These are phyloP conservation scores for Sycophila sp. DNA, from an alignment of 1,140 invertebrate species.

Conservation along the genomic window DNA sequence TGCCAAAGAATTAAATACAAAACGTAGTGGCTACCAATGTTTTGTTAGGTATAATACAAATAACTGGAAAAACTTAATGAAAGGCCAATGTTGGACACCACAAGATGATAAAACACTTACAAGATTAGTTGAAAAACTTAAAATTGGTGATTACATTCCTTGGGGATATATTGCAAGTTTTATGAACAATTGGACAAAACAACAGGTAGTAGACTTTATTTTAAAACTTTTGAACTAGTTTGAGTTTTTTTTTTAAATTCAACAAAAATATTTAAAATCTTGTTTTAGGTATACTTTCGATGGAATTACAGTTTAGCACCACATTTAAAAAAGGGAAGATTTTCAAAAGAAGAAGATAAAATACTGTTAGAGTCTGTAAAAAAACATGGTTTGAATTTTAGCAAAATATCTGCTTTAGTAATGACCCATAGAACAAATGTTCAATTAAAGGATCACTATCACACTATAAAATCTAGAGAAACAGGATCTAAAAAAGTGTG, in stretches of 20 bases:
- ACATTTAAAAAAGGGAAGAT: constrained; percentile 68
- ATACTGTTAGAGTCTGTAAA: constrained; percentile 69
- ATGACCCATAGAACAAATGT: constrained; percentile 67
- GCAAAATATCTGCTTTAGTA: constrained; percentile 61
- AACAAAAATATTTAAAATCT: background rate
- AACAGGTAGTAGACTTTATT: constrained; percentile 64
- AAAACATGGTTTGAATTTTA: constrained; percentile 71
- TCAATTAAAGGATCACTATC: constrained; percentile 68
- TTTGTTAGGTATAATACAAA: constrained; percentile 73
- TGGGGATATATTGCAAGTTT: constrained; percentile 72
- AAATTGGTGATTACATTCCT: constrained; percentile 71
- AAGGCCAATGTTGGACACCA: constrained; percentile 66
- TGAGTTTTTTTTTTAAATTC: background rate
- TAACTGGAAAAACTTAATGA: constrained; percentile 49
- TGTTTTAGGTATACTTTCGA: constrained; percentile 56
- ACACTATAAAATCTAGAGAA: constrained; percentile 58
- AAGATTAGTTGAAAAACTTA: constrained; percentile 67
- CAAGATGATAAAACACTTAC: constrained; percentile 71
- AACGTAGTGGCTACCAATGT: constrained; percentile 73
- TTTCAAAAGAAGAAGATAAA: constrained; percentile 72
- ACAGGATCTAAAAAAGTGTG: constrained; percentile 56
- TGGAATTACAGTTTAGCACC: constrained; percentile 63
- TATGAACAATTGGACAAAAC: constrained; percentile 71
- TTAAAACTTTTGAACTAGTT: too few relatives aligned
- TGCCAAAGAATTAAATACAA: constrained; percentile 67